Conservation (phyloP, 2,113 vertebrate genomes). For the Toxotes jaculatrix region DNA sequence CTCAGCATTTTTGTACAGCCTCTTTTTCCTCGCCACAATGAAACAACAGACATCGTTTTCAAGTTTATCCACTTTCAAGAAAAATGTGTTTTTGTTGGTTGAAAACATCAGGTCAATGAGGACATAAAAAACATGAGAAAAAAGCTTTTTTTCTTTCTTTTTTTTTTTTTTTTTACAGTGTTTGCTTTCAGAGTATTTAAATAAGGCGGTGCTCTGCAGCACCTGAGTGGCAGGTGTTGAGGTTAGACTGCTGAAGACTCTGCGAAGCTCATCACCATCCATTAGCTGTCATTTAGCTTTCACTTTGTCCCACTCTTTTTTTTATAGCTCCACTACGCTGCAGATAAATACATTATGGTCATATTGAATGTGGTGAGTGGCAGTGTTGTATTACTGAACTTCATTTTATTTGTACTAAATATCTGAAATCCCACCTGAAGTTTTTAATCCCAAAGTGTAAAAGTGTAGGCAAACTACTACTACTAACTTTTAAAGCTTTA, state of each 20-base stretch:
- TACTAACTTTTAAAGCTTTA: no score
- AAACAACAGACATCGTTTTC: constrained; percentile 3
- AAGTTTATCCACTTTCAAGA: constrained; percentile 17
- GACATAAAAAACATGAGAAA: constrained; percentile 18
- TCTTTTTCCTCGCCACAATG: neutral
- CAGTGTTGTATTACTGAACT: neutral
- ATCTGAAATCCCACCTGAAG: neutral
- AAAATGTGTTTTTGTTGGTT: neutral
- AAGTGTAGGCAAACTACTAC: neutral
- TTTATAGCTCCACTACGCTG: neutral
- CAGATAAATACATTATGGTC: neutral
- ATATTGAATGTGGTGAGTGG: neutral
- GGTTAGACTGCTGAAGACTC: neutral
- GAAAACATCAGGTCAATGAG: constrained; percentile 31
- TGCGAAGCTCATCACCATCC: neutral
- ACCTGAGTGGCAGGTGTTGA: no score
- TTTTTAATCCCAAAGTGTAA: neutral
- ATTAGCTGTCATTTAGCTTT: no score
- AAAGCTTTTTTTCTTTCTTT: neutral
- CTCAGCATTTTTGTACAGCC: constrained; percentile 33
- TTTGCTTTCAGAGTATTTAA: neutral
- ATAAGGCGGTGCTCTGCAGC: neutral
- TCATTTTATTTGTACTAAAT: neutral
- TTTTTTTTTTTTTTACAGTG: neutral
- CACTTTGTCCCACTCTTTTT: no score